Evolutionary conservation across 2,888 invertebrate genomes (phyloP).

Genomic region (Drosophila atroscutellata): DNA sequence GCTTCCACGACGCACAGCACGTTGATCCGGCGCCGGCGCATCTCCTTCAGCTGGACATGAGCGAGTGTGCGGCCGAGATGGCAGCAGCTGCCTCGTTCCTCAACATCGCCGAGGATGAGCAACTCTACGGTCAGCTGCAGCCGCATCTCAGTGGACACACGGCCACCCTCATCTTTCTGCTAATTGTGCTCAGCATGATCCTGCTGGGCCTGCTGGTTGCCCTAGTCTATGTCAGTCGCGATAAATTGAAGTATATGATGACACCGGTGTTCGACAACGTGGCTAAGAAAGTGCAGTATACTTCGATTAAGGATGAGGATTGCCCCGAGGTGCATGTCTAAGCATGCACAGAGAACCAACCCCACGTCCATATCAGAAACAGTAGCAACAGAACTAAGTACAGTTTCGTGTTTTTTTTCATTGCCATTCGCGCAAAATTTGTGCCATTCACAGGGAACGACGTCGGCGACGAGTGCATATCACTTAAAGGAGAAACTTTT

Average conservation of each 20-base stretch:
- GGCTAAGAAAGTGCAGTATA: constrained; percentile 90
- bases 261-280: constrained; percentile 88
- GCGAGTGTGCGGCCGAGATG: constrained; percentile 79
- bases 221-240: constrained; percentile 88
- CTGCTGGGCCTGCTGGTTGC: constrained; percentile 86
- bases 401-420: constrained; percentile 40
- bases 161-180: constrained; percentile 85
- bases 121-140: constrained; percentile 67
- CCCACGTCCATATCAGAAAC: constrained; percentile 49
- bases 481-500: constrained; percentile 42
- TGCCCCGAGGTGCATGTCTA: constrained; percentile 85
- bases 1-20: constrained; percentile 83
- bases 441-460: constrained; percentile 70
- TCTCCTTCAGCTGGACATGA: constrained; percentile 79
- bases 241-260: constrained; percentile 87
- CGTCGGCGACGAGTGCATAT: constrained; percentile 41
- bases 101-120: constrained; percentile 70
- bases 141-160: constrained; percentile 82
- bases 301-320: constrained; percentile 88
- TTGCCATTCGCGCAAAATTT: constrained; percentile 73
- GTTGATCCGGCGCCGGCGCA: constrained; percentile 77
- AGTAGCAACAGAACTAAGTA: constrained; percentile 33
- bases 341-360: constrained; percentile 20
- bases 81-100: constrained; percentile 80
- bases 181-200: constrained; percentile 86